Conservation (phyloP, 2,113 vertebrate species). For the Pycnonotus jocosus region DNA sequence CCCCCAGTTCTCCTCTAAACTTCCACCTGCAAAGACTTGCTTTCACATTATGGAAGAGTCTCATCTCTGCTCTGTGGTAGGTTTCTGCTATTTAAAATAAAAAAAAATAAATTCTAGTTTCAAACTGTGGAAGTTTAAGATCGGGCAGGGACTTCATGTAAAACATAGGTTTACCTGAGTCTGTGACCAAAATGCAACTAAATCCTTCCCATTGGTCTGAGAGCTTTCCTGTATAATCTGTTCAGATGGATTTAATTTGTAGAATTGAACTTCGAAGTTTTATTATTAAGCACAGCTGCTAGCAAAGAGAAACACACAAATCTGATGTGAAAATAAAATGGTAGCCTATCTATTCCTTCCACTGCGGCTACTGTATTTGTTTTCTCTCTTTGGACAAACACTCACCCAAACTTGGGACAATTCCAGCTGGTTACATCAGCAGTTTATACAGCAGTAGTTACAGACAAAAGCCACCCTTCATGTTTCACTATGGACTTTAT, state of each 20-base stretch:
- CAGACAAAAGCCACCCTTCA: not conserved
- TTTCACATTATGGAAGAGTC: not conserved
- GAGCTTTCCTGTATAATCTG: not conserved
- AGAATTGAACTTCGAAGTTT: not conserved
- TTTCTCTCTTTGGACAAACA: constrained; percentile 32
- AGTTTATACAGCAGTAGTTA: not conserved
- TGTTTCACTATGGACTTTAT: not conserved
- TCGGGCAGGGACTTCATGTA: not conserved
- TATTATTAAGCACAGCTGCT: not conserved
- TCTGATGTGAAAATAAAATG: not conserved
- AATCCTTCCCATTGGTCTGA: not conserved
- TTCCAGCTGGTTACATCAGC: constrained; percentile 6
- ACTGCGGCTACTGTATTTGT: constrained; percentile 10
- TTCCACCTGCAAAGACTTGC: not conserved
- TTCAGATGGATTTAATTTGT: not conserved
- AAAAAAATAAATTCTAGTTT: not conserved
- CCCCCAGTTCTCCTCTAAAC: not conserved
- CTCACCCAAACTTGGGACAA: constrained; percentile 21
- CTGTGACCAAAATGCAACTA: not conserved
- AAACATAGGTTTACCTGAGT: not conserved
- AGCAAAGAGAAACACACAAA: not conserved
- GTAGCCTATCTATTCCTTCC: not conserved
- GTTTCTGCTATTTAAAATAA: not conserved
- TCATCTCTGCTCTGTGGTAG: not conserved
- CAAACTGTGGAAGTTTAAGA: not conserved